phyloP scores from a whole-genome alignment of 2,888 invertebrate genomes.

The Lacanobia wlatinum region DNA sequence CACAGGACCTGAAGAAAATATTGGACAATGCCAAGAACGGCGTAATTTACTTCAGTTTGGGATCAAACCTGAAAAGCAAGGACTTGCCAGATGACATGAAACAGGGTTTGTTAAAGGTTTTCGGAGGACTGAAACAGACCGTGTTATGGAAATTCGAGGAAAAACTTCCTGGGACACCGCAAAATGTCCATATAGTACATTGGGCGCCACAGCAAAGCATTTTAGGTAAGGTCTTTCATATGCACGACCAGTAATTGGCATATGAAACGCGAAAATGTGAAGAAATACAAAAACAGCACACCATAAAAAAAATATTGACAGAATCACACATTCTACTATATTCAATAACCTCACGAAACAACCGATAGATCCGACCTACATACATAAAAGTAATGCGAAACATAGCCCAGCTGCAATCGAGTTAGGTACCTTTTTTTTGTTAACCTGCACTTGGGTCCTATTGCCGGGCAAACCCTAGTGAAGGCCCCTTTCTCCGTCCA shows the following conservation, averaged over 20 bases:
- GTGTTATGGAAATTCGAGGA: slow-evolving; percentile 84
- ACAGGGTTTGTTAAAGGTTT: slow-evolving; percentile 74
- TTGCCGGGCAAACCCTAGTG: no score
- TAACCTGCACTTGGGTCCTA: no score
- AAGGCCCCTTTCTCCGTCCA: no score
- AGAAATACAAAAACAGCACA: no score
- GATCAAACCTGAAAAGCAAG: slow-evolving; percentile 80
- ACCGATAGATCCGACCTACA: no score
- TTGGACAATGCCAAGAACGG: slow-evolving; percentile 81
- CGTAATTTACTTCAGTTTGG: slow-evolving; percentile 86
- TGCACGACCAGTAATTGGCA: no score
- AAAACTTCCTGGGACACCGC: slow-evolving; percentile 65
- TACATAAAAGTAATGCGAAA: no score
- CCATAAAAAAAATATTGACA: no score
- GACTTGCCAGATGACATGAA: slow-evolving; percentile 74
- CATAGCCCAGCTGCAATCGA: no score
- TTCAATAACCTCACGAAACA: no score
- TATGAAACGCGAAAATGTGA: not conserved
- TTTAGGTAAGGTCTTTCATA: slow-evolving; percentile 67
- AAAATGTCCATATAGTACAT: slow-evolving; percentile 73
- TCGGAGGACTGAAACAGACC: slow-evolving; percentile 80
- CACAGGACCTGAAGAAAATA: slow-evolving; percentile 77
- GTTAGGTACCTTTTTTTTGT: no score
- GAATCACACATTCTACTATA: no score
- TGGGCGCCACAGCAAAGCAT: slow-evolving; percentile 81